Base-by-base conservation (phyloP, 2,888 invertebrate species). In the Coelogynopora nodosa region DNA sequence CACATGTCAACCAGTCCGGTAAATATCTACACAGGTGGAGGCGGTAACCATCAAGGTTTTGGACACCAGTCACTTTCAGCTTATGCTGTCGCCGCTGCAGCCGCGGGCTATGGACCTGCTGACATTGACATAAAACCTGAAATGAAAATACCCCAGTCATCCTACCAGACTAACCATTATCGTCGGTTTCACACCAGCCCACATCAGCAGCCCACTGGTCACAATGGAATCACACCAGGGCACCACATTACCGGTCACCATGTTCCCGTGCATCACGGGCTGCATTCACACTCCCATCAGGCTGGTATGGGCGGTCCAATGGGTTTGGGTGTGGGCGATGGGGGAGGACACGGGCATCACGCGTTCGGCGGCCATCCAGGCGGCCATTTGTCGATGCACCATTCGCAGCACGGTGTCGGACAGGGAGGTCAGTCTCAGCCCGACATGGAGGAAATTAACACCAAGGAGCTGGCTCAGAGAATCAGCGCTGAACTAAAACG, bases 401-500 rank as follows among this genome's bases (percentile, higher is more conserved):
- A 49, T 18, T 49, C 49, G 49, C 49, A 49, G 18, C 49, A 49
- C 18, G 49, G 5, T 49, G 49, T 49, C 18, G 49, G 49, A 5
- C 49, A 49, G 49, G 49, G 49, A 49, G 49, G 49, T 10, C 49
- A 49, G 18, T 10, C 49, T 49, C 49, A 49, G 49, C 74, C 74
- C 2, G 85, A 85, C 18, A 23, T 85, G 13, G 86, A 86, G 28
- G 86, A 86, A 84, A 74, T 86, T 5, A 86, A 86, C 67, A 87
- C 87, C 0, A 87, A 87, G 31, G 87, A 87, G 67, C 29, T 87
- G 30, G 87, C 87, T 27, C 84, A 88, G 29, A 26, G 82, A 30
- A 87, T 87, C 0, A 88, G 87, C 84, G 86, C 98, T 87, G 99
- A 99, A 93, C 93, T 99, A 90, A 99, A 99, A 93, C 94, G 98